phyloP scores from a whole-genome alignment of 2,888 invertebrate genomes.

The Drosophila stalkeri region DNA sequence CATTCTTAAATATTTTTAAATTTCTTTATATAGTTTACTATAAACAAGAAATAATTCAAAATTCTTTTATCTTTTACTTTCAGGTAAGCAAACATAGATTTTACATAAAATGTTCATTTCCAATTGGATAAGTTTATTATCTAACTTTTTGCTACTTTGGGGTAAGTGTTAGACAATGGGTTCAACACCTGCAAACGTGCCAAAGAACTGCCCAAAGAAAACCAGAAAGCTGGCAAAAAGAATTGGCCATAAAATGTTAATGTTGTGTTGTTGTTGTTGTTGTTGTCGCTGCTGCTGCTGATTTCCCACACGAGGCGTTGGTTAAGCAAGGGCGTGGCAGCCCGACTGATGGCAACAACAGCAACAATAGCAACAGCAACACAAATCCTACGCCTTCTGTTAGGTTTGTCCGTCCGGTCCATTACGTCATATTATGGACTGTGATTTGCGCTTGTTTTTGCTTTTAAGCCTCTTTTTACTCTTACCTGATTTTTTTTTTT shows the following conservation, averaged over 20 bases:
- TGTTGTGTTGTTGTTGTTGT: slow-evolving; percentile 20
- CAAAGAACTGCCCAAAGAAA: slow-evolving; percentile 54
- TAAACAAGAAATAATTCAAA: slow-evolving; percentile 30
- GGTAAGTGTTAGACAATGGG: slow-evolving; percentile 47
- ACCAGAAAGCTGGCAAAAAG: slow-evolving; percentile 53
- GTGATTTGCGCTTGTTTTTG: slow-evolving; percentile 37
- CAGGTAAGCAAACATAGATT: slow-evolving; percentile 56
- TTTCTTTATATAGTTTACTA: background rate
- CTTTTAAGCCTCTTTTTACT: slow-evolving; percentile 43
- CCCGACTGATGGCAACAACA: slow-evolving; percentile 13
- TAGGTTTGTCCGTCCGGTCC: slow-evolving; percentile 28
- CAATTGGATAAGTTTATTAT: slow-evolving; percentile 40
- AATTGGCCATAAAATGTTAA: slow-evolving; percentile 74
- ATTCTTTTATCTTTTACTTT: slow-evolving; percentile 40
- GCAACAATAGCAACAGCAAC: slow-evolving; percentile 16
- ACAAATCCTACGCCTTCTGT: slow-evolving; percentile 68
- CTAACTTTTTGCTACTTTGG: slow-evolving; percentile 37
- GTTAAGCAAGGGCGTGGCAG: slow-evolving; percentile 60
- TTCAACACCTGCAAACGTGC: slow-evolving; percentile 51
- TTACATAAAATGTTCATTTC: slow-evolving; percentile 17
- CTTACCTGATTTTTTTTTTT: slow-evolving; percentile 17
- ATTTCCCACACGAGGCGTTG: slow-evolving; percentile 66
- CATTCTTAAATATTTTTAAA: background rate
- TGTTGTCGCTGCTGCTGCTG: slow-evolving; percentile 14
- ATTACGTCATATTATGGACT: slow-evolving; percentile 62